Evolutionary conservation across 1,140 invertebrate genomes (phyloP), one percentile per base, ranked within the genome.

Genomic region (Drosophila bifasciata): DNA sequence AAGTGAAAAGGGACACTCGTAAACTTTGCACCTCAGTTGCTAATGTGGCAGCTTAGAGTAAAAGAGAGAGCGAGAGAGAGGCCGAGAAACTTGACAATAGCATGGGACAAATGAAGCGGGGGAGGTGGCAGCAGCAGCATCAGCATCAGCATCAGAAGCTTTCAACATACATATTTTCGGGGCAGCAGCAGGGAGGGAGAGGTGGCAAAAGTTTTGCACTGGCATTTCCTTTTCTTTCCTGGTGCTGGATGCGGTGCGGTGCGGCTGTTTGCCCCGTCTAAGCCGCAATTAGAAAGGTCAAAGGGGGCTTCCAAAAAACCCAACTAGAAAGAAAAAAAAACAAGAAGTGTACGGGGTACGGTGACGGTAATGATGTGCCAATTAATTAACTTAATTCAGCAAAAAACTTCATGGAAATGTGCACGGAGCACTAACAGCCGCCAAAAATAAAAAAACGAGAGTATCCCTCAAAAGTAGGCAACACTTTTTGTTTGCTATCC

Each of bases 21-120:
- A 74, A 85, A 86, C 84, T 85, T 85, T 80, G 76, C 80, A 86
- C 80, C 80, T 85, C 81, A 77, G 72, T 85, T 85, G 81, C 81
- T 85, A 85, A 85, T 85, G 81, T 86, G 76, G 49, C 71, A 79
- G 80, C 80, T 85, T 80, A 85, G 72, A 53, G 74, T 39, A 44
- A 48, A 25, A 40, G 36, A n/a, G n/a, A 11, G n/a, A 9, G 17
- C 3, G 23, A 21, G 52, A 44, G 53, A 8, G 17, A 17, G 39
- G 23, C 23, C 19, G 19, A 21, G 23, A 56, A 61, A 43, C 52
- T 25, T 16, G 32, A 36, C 32, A 36, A 36, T 36, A 36, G 11
- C 32, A 13, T 36, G 32, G 32, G 32, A 36, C 11, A 36, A 5
- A 17, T 16, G 32, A 36, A 13, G 11, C 1, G 11, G 11, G 32